Conservation (phyloP, 2,113 vertebrate species). For the Bettongia penicillata region DNA sequence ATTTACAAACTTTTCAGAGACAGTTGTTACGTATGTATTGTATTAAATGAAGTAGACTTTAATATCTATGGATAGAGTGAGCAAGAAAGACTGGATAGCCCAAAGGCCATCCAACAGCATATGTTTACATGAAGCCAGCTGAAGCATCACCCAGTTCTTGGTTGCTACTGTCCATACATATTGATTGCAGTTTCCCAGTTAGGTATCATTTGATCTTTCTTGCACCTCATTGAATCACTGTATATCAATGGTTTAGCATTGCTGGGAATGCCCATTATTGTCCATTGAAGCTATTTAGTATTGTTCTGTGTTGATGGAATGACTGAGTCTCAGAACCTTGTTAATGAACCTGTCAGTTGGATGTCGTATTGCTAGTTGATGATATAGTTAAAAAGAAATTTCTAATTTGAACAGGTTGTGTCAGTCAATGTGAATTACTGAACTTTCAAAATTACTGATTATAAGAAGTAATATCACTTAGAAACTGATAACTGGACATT, state of each 20-base stretch:
- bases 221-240: neutral
- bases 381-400: neutral
- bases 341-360: neutral
- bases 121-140: neutral
- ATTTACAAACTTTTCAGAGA: neutral
- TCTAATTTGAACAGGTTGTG: neutral
- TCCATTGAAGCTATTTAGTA: neutral
- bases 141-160: neutral
- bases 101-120: neutral
- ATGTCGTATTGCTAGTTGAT: neutral
- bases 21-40: neutral
- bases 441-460: neutral
- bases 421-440: neutral
- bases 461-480: conserved; percentile 10
- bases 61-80: neutral
- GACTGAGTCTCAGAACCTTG: neutral
- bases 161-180: neutral
- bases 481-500: conserved; percentile 2
- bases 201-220: neutral
- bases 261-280: neutral
- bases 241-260: neutral
- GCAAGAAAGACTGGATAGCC: neutral
- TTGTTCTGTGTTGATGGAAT: neutral
- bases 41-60: neutral
- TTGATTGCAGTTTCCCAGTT: neutral